Conservation (phyloP, 2,888 invertebrate genomes). For the Himalopsyche japonica region DNA sequence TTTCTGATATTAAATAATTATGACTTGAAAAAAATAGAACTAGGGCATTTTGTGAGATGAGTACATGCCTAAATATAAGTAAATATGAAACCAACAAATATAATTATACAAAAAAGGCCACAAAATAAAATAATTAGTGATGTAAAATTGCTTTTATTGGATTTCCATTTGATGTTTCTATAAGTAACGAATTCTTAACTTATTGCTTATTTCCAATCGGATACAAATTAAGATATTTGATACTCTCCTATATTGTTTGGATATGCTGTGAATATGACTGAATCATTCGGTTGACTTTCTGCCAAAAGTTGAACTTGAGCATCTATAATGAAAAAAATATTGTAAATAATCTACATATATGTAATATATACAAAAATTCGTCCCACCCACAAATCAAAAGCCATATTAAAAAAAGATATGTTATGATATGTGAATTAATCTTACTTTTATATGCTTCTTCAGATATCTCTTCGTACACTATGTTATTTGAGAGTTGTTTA, state of each 20-base stretch:
- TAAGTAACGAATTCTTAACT: neutral
- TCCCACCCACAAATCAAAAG: neutral
- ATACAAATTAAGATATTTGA: slow-evolving; percentile 7
- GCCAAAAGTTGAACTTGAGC: slow-evolving; percentile 23
- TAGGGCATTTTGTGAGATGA: neutral
- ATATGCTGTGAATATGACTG: slow-evolving; percentile 57
- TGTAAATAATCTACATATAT: neutral
- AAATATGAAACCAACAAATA: neutral
- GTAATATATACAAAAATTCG: neutral
- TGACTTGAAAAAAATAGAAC: neutral
- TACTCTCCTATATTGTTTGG: slow-evolving; percentile 42
- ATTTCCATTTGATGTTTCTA: neutral
- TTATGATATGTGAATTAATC: slow-evolving; percentile 28
- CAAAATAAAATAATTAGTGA: slow-evolving; percentile 5
- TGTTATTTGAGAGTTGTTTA: slow-evolving; percentile 51
- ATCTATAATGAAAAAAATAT: slow-evolving; percentile 16
- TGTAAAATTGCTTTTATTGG: slow-evolving; percentile 2
- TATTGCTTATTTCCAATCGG: neutral
- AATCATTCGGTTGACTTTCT: slow-evolving; percentile 46
- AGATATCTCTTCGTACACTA: slow-evolving; percentile 52
- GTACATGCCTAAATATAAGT: neutral
- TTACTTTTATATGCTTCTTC: slow-evolving; percentile 56
- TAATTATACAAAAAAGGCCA: neutral
- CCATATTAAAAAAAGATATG: slow-evolving; percentile 13
- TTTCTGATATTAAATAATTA: no score